These are phyloP conservation scores for Perizoma flavofasciatum DNA, from an alignment of 2,888 invertebrate species.

Conservation along the genomic window DNA sequence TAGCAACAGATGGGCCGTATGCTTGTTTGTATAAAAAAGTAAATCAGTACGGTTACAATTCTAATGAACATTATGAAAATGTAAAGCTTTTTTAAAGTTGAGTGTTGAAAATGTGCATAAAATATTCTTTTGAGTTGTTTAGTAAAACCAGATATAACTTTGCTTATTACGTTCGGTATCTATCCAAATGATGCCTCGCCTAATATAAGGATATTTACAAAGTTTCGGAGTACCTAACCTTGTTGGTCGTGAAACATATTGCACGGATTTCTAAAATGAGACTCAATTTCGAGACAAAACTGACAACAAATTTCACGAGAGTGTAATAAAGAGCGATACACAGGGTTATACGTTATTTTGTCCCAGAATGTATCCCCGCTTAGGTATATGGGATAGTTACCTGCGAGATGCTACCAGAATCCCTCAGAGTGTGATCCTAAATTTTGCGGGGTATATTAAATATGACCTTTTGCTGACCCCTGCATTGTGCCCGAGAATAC, in stretches of 20 bases:
- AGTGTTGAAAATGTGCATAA: no score
- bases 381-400: conserved; percentile 26
- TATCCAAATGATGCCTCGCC: background rate
- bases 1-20: no score
- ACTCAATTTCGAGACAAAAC: conserved; percentile 18
- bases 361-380: conserved; percentile 25
- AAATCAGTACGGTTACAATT: conserved; percentile 24
- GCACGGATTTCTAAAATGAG: conserved; percentile 20
- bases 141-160: no score
- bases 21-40: no score
- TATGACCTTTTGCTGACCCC: conserved; percentile 54
- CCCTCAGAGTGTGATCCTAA: conserved; percentile 38
- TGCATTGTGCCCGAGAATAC: conserved; percentile 48
- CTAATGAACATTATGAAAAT: conserved; percentile 25
- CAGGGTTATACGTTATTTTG: conserved; percentile 24
- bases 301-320: conserved; percentile 21
- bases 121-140: no score
- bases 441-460: conserved; percentile 39
- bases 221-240: conserved; percentile 11
- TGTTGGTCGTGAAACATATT: conserved; percentile 19
- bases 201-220: background rate
- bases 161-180: background rate
- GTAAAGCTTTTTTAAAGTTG: background rate
- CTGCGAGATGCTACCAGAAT: conserved; percentile 33
- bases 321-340: conserved; percentile 20